phyloP scores from a whole-genome alignment of 2,888 invertebrate species.

The Aphidius colemani region DNA sequence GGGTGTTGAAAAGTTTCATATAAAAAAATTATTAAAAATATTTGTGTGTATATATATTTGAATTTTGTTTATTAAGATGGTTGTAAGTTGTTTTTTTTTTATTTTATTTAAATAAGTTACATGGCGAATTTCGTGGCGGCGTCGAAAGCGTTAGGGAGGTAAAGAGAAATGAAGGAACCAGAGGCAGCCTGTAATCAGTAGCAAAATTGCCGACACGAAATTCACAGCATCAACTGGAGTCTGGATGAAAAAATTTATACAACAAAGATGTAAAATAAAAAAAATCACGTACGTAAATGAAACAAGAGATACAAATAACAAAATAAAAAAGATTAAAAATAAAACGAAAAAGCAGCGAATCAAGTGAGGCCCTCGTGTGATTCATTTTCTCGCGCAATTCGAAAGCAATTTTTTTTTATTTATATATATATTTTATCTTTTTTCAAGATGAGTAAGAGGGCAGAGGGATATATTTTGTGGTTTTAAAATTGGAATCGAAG shows the following conservation, averaged over 20 bases:
- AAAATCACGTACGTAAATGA: too few species aligned
- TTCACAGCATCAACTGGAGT: not conserved
- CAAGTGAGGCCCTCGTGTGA: slow-evolving; percentile 3
- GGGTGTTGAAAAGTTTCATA: too few species aligned
- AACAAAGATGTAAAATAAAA: too few species aligned
- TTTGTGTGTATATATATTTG: slow-evolving; percentile 1
- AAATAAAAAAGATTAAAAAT: too few species aligned
- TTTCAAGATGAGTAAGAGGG: too few species aligned
- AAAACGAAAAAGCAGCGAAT: slow-evolving; percentile 9
- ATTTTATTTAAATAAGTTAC: too few species aligned
- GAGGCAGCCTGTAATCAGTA: slow-evolving; percentile 16
- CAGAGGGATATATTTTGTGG: not conserved
- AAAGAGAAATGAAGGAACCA: slow-evolving; percentile 15
- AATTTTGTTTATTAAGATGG: slow-evolving; percentile 16
- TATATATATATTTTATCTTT: not conserved
- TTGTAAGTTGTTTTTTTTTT: slow-evolving; percentile 2
- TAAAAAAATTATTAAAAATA: too few species aligned
- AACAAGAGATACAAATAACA: too few species aligned
- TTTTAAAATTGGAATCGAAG: slow-evolving; percentile 43
- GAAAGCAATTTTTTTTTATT: slow-evolving; percentile 3
- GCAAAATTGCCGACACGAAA: slow-evolving; percentile 12
- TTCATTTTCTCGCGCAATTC: slow-evolving; percentile 17
- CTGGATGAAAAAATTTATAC: not conserved
- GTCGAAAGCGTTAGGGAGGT: too few species aligned
- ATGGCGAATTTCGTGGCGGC: too few species aligned